These are phyloP conservation scores for Mesocricetus auratus DNA, from an alignment of 2,113 vertebrate genomes.

Conservation along the genomic window DNA sequence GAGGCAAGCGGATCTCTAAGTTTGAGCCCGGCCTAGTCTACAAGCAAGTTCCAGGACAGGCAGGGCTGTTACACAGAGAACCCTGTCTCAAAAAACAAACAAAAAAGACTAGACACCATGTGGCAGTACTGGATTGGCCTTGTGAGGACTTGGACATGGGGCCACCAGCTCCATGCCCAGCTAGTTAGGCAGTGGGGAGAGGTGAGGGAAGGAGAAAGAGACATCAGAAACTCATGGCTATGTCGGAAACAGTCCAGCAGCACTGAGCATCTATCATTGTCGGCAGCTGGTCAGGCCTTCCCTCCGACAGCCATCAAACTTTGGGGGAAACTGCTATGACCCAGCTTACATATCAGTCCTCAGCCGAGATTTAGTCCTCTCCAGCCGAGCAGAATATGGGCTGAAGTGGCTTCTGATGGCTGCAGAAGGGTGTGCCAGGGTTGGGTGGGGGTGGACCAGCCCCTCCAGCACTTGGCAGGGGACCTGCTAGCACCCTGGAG, in stretches of 20 bases:
- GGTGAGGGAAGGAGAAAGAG: not conserved
- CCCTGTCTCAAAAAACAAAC: not conserved
- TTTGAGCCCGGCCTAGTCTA: not conserved
- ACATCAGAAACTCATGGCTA: not conserved
- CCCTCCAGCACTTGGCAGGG: not conserved
- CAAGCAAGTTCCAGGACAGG: not conserved
- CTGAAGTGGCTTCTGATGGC: not conserved
- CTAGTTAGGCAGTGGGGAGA: not conserved
- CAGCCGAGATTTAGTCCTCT: not conserved
- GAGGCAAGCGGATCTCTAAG: not conserved
- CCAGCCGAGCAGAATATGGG: fast-evolving
- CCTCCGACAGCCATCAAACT: not conserved
- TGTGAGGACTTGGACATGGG: not conserved
- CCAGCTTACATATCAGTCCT: not conserved
- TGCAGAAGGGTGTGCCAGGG: not conserved
- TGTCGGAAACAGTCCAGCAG: not conserved
- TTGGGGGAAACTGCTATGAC: fast-evolving
- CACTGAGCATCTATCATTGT: fast-evolving
- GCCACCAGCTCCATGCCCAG: not conserved
- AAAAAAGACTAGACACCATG: not conserved
- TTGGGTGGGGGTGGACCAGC: fast-evolving
- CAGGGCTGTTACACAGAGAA: not conserved
- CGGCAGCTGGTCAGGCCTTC: not conserved
- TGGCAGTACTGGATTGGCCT: not conserved
- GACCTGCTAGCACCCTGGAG: not conserved